Conservation (phyloP, 2,113 vertebrate genomes). For the Vidua macroura region DNA sequence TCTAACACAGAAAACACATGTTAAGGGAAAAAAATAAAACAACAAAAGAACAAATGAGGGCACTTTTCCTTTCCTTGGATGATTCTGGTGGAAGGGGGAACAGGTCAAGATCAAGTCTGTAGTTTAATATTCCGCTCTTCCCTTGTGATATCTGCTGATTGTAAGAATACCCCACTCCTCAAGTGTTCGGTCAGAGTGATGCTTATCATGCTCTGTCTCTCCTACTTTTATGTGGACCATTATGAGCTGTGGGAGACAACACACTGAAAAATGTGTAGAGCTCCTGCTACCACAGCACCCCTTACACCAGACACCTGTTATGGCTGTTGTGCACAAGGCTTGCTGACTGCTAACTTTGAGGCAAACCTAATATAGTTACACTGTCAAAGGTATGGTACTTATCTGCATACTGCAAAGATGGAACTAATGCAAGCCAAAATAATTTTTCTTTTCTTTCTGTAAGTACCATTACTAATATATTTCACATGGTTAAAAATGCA, state of each 20-base stretch:
- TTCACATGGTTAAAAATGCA: constrained; percentile 48
- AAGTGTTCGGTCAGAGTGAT: background rate
- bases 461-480: constrained; percentile 55
- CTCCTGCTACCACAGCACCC: background rate
- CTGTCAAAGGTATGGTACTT: constrained; percentile 40
- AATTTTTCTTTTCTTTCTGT: constrained; percentile 1
- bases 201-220: accelerated
- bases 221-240: background rate
- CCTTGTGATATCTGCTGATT: background rate
- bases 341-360: background rate
- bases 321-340: background rate
- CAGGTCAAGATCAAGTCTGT: background rate
- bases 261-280: background rate
- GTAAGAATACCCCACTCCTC: background rate
- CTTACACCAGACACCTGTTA: background rate
- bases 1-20: background rate
- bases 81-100: background rate
- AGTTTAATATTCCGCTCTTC: background rate
- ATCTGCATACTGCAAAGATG: constrained; percentile 14
- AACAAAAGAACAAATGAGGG: background rate
- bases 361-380: constrained; percentile 29
- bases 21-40: background rate
- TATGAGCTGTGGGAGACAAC: background rate
- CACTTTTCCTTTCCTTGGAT: background rate
- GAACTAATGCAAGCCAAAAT: constrained; percentile 28